Conservation (phyloP, 1,140 invertebrate genomes). For the Euwallacea fornicatus region DNA sequence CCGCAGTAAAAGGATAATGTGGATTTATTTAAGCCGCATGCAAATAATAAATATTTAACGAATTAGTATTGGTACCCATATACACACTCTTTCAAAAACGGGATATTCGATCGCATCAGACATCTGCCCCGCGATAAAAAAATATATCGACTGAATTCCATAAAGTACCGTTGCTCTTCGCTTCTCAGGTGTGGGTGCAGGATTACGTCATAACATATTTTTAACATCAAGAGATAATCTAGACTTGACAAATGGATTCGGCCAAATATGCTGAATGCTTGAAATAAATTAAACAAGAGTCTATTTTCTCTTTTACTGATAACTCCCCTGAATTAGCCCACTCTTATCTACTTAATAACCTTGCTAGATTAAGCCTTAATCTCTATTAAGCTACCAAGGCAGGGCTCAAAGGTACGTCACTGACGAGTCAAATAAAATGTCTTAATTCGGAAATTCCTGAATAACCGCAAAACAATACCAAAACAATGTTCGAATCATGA, state of each 20-base stretch:
- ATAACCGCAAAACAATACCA: too few relatives aligned
- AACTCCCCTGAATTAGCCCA: not conserved
- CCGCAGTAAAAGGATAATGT: constrained; percentile 1
- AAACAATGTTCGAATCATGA: too few relatives aligned
- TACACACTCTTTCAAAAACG: constrained; percentile 1
- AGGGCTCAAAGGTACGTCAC: too few relatives aligned
- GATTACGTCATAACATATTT: constrained; percentile 6
- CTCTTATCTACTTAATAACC: not conserved
- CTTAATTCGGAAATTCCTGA: too few relatives aligned
- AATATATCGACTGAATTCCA: constrained; percentile 9
- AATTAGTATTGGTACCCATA: not conserved
- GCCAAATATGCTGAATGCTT: not conserved
- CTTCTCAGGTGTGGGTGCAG: constrained; percentile 18
- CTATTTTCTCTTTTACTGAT: constrained; percentile 1
- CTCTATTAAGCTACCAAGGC: too few relatives aligned
- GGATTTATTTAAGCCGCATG: not conserved
- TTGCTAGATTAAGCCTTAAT: too few relatives aligned
- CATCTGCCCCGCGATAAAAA: constrained; percentile 4
- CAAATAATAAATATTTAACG: constrained; percentile 3
- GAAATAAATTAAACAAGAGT: constrained; percentile 11
- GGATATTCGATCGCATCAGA: constrained; percentile 3
- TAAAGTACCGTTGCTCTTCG: constrained; percentile 16
- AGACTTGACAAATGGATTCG: constrained; percentile 18
- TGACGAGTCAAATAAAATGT: too few relatives aligned
- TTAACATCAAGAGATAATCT: constrained; percentile 22